These are phyloP conservation scores for Cephalopholis sonnerati DNA, from an alignment of 2,113 vertebrate genomes.

Conservation along the genomic window DNA sequence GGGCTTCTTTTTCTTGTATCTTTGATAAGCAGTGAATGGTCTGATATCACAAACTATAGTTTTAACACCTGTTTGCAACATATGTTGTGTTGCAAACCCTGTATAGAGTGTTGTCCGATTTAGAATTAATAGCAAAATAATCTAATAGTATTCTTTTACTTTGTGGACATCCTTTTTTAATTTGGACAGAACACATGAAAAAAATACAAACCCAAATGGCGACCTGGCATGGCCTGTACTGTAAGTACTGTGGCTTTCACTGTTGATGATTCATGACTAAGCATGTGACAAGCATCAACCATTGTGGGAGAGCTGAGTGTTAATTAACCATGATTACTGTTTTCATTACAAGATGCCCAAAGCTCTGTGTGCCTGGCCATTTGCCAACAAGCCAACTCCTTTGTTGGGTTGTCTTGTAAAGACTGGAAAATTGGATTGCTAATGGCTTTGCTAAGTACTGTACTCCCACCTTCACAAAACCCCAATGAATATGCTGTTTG, in stretches of 20 bases:
- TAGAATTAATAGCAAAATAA: neutral
- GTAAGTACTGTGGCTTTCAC: neutral
- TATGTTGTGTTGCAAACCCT: neutral
- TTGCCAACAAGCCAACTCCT: neutral
- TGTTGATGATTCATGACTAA: neutral
- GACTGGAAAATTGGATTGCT: neutral
- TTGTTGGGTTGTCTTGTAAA: slow-evolving; percentile 15
- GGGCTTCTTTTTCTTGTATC: neutral
- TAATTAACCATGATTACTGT: slow-evolving; percentile 19
- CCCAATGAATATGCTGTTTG: neutral
- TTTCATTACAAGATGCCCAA: slow-evolving; percentile 8
- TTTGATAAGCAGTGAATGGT: neutral
- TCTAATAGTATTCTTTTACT: neutral
- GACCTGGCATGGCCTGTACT: neutral
- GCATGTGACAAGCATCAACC: slow-evolving; percentile 7
- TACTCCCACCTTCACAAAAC: neutral
- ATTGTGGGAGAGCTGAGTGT: neutral
- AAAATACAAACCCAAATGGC: neutral
- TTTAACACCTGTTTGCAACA: neutral
- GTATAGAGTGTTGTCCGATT: neutral
- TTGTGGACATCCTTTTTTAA: neutral
- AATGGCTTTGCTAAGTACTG: neutral
- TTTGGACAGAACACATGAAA: neutral
- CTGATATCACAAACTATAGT: too few species aligned
- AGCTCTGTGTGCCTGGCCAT: slow-evolving; percentile 13